Evolutionary conservation across 2,113 vertebrate species (phyloP), one percentile per base, ranked within the genome.

Genomic region (Emydocephalus ijimae): DNA sequence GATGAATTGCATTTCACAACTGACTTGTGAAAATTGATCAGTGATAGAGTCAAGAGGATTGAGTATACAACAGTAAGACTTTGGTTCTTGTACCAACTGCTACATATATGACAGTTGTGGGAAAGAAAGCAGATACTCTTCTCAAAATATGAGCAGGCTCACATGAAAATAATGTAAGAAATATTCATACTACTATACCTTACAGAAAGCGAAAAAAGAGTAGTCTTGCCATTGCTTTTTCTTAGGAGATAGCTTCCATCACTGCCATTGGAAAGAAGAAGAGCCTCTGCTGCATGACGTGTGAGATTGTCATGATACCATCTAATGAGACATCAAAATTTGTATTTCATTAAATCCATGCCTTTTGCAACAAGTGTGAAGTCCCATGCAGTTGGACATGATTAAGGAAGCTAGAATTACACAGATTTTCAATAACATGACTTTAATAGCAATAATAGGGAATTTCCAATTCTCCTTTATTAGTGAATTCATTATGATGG

Each of bases 221-320:
- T 96, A 0, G 93, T 93, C 1, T 96, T 98, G 26, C 98, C 98
- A 20, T 98, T 98, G 90, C 99, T 99, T 94, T 98, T 99, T 93
- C 99, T 97, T 90, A 99, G 96, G 11, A 99, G 98, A 93, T 99
- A 99, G 95, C 98, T 99, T 24, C 99, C 99, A 52, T 99, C 98
- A 1, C 91, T 89, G 10, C 99, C 99, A 0, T 99, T 99, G 92
- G 99, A 99, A 95, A 99, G 96, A 90, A 99, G 98, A 8, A 99
- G 97, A 0, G 99, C 99, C 93, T 99, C 99, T 0, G 99, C 98
- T 0, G 99, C 98, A 0, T 99, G 99, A 0, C 99, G 98, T 0
- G 98, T 98, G 55, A 99, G 98, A 56, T 97, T 98, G 61, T 97
- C 95, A 0, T 99, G 99, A 92, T 99, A 99, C 99, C 99, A 99